phyloP scores from a whole-genome alignment of 1,140 invertebrate species.

The Panonychus citri region DNA sequence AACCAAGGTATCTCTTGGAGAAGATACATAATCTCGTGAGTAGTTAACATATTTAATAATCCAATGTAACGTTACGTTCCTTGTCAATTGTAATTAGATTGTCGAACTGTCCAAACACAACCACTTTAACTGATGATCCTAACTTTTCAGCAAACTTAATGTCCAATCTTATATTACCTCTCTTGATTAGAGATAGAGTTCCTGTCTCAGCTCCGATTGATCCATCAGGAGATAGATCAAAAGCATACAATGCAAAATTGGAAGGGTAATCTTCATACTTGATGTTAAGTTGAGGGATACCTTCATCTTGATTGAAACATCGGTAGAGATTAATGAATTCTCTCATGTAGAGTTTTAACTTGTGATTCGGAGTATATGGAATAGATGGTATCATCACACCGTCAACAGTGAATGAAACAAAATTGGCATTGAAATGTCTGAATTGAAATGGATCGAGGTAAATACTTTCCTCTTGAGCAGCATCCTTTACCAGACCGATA shows the following conservation, averaged over 20 bases:
- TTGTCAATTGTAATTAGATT: not conserved
- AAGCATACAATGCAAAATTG: not conserved
- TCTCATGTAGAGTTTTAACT: not conserved
- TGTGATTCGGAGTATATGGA: not conserved
- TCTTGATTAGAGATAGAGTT: not conserved
- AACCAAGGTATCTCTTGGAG: not conserved
- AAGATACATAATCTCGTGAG: not conserved
- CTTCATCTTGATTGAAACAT: not conserved
- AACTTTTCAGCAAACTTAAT: not conserved
- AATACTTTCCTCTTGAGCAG: not conserved
- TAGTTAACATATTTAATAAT: not conserved
- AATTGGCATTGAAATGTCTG: not conserved
- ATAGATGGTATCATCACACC: not conserved
- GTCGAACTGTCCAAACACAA: not conserved
- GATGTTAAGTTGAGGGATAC: not conserved
- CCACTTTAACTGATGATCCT: not conserved
- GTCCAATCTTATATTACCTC: not conserved
- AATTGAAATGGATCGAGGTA: not conserved
- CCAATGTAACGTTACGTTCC: not conserved
- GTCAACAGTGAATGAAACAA: not conserved
- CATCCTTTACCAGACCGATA: not conserved
- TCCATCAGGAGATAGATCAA: not conserved
- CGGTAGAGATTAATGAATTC: not conserved
- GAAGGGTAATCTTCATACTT: not conserved
- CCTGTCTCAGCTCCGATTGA: not conserved